Base-by-base conservation (phyloP, 1,140 invertebrate species). In the Leguminivora glycinivorella region DNA sequence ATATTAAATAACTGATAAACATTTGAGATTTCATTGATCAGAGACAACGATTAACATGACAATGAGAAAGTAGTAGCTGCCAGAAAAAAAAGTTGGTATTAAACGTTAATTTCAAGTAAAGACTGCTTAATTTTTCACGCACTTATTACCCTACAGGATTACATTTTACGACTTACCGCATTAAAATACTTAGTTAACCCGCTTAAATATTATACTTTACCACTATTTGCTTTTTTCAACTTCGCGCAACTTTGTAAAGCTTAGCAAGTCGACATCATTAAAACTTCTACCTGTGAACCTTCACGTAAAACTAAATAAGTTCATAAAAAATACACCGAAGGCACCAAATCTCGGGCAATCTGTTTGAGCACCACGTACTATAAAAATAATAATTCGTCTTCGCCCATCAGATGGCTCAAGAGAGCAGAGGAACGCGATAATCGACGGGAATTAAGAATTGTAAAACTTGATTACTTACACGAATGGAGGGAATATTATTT, bases 351-450 rank as follows among this genome's bases (percentile, higher is more conserved):
- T 81, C 82, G 69, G 77, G 77, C 82, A 80, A 87, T 87, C 82
- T 84, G 81, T 85, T 76, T 78, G 76, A 83, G 78, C 73, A 83
- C 75, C 76, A 75, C 74, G 80, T 81, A 83, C 82, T 84, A 84
- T 86, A 86, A 86, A 86, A 86, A 86, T 86, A 86, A 85, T 86
- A 86, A 86, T 83, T 86, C 81, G 77, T 82, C 80, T 83, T 75
- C 71, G 75, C 73, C 71, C 70, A 12, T 24, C 9, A 22, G 19
- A 17, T 6, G 40, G 67, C 58, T 34, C 25, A 63, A 63, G 58
- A 29, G 26, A 29, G 14, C 25, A 31, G 58, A 63, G 58, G 12
- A 17, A 63, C 14, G 58, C 58, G 58, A 63, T 26, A 63, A 63
- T 52, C 47, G 2, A 52, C 6, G 2, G 47, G 7, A 52, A 52